Evolutionary conservation across 1,140 invertebrate genomes (phyloP), one percentile per base, ranked within the genome.

Genomic region (Sitophilus oryzae): DNA sequence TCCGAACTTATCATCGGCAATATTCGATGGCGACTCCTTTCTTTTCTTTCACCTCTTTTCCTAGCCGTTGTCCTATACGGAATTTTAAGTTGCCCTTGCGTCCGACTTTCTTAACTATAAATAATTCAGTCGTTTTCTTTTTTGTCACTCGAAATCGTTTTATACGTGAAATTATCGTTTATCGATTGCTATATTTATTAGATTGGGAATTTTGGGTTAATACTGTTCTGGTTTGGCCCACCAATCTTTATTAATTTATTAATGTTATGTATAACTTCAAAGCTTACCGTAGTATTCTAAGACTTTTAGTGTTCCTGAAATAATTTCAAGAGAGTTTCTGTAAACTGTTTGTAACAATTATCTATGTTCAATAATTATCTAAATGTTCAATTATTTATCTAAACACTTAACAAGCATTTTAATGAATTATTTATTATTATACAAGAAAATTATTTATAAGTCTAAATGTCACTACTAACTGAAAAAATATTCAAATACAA

Each of bases 121-220:
- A 49, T 51, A 36, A 11, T 40, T 40, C 11, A n/a, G 23, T 50
- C 23, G 36, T 22, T 23, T 10, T 14, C 5, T 46, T 46, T 46
- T 30, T 46, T 18, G 16, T 40, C 25, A 40, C 41, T 51, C 37
- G 30, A 10, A 37, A 40, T 22, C 22, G 37, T 51, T 25, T 40
- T 51, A 21, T 19, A n/a, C 19, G 19, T 11, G 20, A 14, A 25
- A 11, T 15, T 14, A 35, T 40, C 35, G 25, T 30, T 11, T n/a
- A n/a, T n/a, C n/a, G n/a, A n/a, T n/a, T n/a, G n/a, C n/a, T n/a
- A n/a, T n/a, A n/a, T n/a, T n/a, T n/a, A n/a, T n/a, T n/a, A n/a
- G n/a, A n/a, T n/a, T 30, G 25, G 25, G 25, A 30, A 30, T 6
- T 11, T 30, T 30, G 25, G 25, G 34, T 35, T 9, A n/a, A 35